These are phyloP conservation scores for Drosophila hamatofila DNA, from an alignment of 2,888 invertebrate genomes.

Conservation along the genomic window DNA sequence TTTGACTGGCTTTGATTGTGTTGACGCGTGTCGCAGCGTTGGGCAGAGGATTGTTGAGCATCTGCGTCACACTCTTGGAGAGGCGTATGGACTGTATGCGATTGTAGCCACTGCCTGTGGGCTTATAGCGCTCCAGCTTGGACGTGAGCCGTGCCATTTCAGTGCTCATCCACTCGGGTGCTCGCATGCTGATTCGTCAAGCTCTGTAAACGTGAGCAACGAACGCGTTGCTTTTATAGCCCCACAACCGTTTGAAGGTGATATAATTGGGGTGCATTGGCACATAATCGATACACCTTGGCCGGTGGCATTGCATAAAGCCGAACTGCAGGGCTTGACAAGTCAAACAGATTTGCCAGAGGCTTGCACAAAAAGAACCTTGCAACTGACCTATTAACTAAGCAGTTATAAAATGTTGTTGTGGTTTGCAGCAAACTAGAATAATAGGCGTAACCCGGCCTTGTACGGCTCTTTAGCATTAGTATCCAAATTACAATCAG, in stretches of 20 bases:
- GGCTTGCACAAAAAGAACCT: conserved; percentile 44
- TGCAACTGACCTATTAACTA: conserved; percentile 68
- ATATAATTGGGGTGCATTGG: conserved; percentile 44
- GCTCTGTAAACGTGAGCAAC: conserved; percentile 27
- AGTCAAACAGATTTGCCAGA: conserved; percentile 38
- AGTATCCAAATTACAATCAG: not conserved
- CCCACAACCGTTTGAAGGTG: conserved; percentile 21
- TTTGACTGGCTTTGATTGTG: conserved; percentile 8
- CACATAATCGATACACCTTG: conserved; percentile 58
- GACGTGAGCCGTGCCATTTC: conserved; percentile 82
- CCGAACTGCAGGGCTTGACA: conserved; percentile 27
- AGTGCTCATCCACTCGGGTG: conserved; percentile 82
- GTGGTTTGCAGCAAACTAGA: conserved; percentile 21
- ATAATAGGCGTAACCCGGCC: not conserved
- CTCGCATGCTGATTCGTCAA: conserved; percentile 63
- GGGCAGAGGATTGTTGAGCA: conserved; percentile 83
- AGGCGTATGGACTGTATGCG: conserved; percentile 83
- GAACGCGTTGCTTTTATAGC: conserved; percentile 60
- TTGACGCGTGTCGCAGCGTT: conserved; percentile 11
- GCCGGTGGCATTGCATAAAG: conserved; percentile 55
- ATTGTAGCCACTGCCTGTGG: conserved; percentile 82
- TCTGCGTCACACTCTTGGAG: conserved; percentile 83
- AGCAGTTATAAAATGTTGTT: conserved; percentile 41
- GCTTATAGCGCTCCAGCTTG: conserved; percentile 82
- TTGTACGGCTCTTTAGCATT: not conserved